Evolutionary conservation across 2,113 vertebrate species (phyloP).

Genomic region (Anoura caudifer): DNA sequence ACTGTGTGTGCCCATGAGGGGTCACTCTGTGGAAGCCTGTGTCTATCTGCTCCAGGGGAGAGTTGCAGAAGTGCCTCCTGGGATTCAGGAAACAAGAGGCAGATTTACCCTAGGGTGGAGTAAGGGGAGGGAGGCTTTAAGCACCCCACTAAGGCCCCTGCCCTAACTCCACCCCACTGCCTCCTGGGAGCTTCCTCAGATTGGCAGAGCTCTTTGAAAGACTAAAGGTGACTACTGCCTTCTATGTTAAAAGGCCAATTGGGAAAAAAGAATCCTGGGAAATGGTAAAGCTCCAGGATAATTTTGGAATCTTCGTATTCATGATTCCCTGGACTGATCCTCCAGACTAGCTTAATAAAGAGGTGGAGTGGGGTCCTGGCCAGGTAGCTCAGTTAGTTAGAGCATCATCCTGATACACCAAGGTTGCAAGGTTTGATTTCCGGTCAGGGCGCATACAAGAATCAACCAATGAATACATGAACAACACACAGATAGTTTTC

Average conservation of each 20-base stretch:
- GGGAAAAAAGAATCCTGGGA: neutral
- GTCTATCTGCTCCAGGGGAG: neutral
- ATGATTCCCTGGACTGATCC: neutral
- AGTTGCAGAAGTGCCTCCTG: neutral
- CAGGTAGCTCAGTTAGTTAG: too few relatives aligned
- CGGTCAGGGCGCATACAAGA: too few relatives aligned
- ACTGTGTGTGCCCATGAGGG: neutral
- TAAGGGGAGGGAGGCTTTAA: neutral
- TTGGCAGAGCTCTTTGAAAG: slow-evolving; percentile 68
- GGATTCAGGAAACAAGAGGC: neutral
- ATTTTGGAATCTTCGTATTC: neutral
- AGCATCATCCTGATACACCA: too few relatives aligned
- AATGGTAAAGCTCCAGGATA: neutral
- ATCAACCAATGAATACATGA: too few relatives aligned
- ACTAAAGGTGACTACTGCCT: slow-evolving; percentile 42
- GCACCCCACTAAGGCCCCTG: neutral
- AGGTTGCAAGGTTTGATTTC: too few relatives aligned
- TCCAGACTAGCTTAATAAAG: neutral
- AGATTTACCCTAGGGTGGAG: neutral
- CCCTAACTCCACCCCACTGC: neutral
- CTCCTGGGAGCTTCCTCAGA: slow-evolving; percentile 60
- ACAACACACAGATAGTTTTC: too few relatives aligned
- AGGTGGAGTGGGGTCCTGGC: neutral
- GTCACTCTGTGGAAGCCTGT: neutral
- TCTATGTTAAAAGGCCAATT: neutral